phyloP scores from a whole-genome alignment of 2,113 vertebrate genomes.

The Gallinago jamesoni region DNA sequence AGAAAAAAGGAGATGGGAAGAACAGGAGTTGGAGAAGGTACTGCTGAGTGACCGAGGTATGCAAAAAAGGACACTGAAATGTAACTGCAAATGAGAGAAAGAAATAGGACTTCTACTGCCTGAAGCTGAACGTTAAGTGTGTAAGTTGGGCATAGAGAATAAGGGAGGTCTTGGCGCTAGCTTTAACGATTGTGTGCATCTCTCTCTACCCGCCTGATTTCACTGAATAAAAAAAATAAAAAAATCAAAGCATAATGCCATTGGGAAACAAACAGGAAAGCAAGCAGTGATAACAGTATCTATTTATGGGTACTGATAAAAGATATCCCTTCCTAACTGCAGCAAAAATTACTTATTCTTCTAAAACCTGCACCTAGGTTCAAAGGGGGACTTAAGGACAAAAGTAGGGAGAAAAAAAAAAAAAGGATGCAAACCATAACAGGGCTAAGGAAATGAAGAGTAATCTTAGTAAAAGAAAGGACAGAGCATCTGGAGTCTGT shows the following conservation, averaged over 20 bases:
- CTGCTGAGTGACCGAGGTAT: background rate
- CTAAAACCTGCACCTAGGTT: background rate
- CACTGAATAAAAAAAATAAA: background rate
- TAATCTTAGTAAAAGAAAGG: background rate
- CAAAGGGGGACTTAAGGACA: background rate
- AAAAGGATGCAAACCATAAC: background rate
- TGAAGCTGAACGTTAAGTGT: background rate
- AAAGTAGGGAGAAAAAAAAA: background rate
- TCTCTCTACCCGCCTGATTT: background rate
- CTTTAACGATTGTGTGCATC: background rate
- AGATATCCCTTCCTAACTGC: background rate
- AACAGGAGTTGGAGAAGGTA: background rate
- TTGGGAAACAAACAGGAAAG: background rate
- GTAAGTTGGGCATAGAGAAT: background rate
- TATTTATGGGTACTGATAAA: background rate
- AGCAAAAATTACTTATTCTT: conserved; percentile 5
- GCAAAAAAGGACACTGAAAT: background rate
- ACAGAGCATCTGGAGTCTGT: background rate
- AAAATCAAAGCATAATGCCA: background rate
- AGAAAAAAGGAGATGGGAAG: background rate
- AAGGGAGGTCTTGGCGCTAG: background rate
- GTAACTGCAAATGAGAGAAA: background rate
- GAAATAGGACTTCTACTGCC: background rate
- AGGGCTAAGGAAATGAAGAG: background rate
- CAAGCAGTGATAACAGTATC: background rate